These are phyloP conservation scores for Oceanodroma tethys DNA, from an alignment of 2,113 vertebrate species.

Conservation along the genomic window DNA sequence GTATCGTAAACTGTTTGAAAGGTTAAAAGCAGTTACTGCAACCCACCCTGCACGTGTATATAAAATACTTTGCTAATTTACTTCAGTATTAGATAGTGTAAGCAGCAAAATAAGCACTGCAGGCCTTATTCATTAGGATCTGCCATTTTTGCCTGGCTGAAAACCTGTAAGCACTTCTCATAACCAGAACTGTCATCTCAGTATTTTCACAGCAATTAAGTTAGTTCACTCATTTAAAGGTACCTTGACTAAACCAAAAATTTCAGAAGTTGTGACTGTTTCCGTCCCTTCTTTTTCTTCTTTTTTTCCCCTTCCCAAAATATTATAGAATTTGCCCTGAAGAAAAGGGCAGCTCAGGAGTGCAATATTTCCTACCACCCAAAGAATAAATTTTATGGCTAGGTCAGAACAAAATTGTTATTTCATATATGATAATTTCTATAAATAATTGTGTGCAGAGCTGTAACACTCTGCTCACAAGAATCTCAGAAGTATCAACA, in stretches of 20 bases:
- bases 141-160: neutral
- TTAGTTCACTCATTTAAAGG: neutral
- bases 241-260: neutral
- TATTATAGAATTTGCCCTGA: neutral
- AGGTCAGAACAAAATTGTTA: neutral
- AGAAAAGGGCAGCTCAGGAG: neutral
- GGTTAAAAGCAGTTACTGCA: neutral
- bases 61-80: neutral
- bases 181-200: neutral
- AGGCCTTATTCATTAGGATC: neutral
- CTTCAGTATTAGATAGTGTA: neutral
- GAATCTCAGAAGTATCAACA: neutral
- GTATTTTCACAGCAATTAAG: neutral
- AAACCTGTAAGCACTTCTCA: neutral
- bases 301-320: neutral
- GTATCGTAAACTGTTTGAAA: neutral
- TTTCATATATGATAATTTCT: neutral
- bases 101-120: neutral
- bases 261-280: neutral
- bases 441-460: neutral
- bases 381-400: neutral
- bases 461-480: neutral
- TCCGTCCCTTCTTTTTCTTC: neutral
- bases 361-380: neutral
- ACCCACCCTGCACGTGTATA: rapidly evolving